Percentiles rank a stretch among this genome's conserved stretches.
These are phyloP conservation scores for Heteromurus nitidus DNA, from an alignment of 2,888 invertebrate species.

Conservation along the genomic window DNA sequence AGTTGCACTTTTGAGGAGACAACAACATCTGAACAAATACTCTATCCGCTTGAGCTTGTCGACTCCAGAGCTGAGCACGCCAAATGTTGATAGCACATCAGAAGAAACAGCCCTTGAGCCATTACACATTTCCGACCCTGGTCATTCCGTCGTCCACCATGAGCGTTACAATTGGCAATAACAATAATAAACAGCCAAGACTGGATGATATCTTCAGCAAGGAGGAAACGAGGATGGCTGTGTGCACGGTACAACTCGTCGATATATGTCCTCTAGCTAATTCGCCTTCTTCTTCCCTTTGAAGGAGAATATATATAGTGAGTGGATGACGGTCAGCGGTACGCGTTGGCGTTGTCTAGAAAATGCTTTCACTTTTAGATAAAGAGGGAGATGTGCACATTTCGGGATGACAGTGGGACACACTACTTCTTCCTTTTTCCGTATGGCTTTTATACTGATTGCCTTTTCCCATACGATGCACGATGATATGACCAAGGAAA, in stretches of 20 bases:
- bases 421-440: constrained; percentile 5
- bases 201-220: constrained; percentile 24
- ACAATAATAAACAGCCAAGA: constrained; percentile 41
- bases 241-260: constrained; percentile 4
- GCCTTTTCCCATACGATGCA: constrained; percentile 14
- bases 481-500: too few species aligned
- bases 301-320: too few species aligned
- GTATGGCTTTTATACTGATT: constrained; percentile 39
- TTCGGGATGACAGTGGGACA: background rate
- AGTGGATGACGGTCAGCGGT: constrained; percentile 2
- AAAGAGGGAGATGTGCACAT: constrained; percentile 20
- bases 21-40: background rate
- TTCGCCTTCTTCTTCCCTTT: too few species aligned
- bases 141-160: background rate
- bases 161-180: constrained; percentile 52
- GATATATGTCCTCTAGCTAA: background rate
- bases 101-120: background rate
- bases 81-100: background rate
- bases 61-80: too few species aligned
- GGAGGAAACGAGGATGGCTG: background rate
- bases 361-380: constrained; percentile 22
- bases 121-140: constrained; percentile 15
- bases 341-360: constrained; percentile 9
- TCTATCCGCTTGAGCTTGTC: background rate
- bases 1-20: background rate